Evolutionary conservation across 2,888 invertebrate species (phyloP).

Genomic region (Rhagonycha fulva): DNA sequence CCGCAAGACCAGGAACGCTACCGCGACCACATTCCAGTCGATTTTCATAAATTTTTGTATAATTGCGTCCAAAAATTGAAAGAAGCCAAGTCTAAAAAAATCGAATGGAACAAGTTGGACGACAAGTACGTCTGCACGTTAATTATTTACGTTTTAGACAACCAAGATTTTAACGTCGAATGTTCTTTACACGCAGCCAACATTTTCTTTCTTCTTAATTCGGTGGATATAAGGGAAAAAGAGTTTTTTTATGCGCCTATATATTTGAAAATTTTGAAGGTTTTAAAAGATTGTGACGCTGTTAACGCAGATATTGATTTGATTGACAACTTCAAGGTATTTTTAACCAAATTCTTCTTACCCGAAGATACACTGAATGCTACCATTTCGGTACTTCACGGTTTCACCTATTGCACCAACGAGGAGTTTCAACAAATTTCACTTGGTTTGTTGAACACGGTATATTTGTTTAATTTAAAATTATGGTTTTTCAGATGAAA

Average conservation of each 20-base stretch:
- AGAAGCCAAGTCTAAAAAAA: background rate
- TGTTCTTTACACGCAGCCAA: conserved; percentile 9
- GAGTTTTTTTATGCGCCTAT: conserved; percentile 1
- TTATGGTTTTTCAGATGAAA: conserved; percentile 2
- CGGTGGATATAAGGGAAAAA: background rate
- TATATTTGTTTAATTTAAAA: background rate
- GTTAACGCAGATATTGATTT: background rate
- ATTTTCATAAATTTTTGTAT: conserved; percentile 8
- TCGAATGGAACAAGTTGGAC: background rate
- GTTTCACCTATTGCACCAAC: conserved; percentile 12
- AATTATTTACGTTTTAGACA: conserved; percentile 6
- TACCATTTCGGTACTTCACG: conserved; percentile 14
- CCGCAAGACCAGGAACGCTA: conserved; percentile 7
- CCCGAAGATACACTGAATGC: conserved; percentile 6
- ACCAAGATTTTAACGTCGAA: conserved; percentile 4
- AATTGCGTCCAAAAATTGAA: conserved; percentile 9
- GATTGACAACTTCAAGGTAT: conserved; percentile 12
- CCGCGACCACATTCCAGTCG: conserved; percentile 13
- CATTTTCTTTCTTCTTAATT: conserved; percentile 11
- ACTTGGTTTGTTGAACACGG: background rate
- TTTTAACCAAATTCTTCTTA: background rate
- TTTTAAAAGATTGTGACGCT: conserved; percentile 7
- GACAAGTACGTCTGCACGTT: conserved; percentile 12
- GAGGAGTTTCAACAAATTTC: conserved; percentile 9
- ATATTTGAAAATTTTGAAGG: conserved; percentile 11